Base-by-base conservation (phyloP, 1,140 invertebrate species). In the Zaprionus davidi region DNA sequence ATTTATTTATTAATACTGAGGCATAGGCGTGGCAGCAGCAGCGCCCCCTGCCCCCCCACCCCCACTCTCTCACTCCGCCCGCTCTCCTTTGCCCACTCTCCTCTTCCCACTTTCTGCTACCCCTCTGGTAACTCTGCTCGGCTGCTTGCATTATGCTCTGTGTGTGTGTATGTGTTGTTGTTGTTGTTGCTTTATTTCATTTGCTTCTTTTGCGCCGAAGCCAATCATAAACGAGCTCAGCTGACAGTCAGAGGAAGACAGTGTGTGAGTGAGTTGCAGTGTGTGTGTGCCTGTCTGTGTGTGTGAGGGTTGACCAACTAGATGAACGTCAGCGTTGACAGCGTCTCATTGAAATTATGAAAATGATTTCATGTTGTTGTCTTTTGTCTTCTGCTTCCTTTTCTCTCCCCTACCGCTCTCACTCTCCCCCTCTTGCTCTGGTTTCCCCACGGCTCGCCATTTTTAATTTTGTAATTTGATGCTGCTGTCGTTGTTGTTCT, bases 401-500 rank as follows among this genome's bases (percentile, higher is more conserved):
- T 17, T n/a, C 41, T 22, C 20, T 36, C 17, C 3, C 28, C 20
- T 34, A 28, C 53, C 9, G 6, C 44, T 34, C 26, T 31, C 34
- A 36, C 38, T 46, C 36, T 28, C 9, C 12, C 22, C 22, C 31
- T 67, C 11, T 51, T 41, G 38, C 57, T 20, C 71, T 24, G 46
- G 20, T 51, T 51, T 38, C 38, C 53, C 57, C 60, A 64, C 53
- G 65, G 36, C 76, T 69, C 85, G 81, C 88, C 87, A 91, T 91
- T 91, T 91, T 91, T 91, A 91, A 91, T 88, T 88, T 88, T 88
- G 84, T 91, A 91, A 91, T 91, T 91, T 91, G 83, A 91, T 91
- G 88, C 72, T 71, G 79, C 68, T 71, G 72, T 34, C 53, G 49
- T 62, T 67, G 72, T 64, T 79, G 36, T 64, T 75, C 12, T 53